Evolutionary conservation across 2,797 vertebrate species (phyloP).

Genomic region (Ctenochaetus hawaiiensis): DNA sequence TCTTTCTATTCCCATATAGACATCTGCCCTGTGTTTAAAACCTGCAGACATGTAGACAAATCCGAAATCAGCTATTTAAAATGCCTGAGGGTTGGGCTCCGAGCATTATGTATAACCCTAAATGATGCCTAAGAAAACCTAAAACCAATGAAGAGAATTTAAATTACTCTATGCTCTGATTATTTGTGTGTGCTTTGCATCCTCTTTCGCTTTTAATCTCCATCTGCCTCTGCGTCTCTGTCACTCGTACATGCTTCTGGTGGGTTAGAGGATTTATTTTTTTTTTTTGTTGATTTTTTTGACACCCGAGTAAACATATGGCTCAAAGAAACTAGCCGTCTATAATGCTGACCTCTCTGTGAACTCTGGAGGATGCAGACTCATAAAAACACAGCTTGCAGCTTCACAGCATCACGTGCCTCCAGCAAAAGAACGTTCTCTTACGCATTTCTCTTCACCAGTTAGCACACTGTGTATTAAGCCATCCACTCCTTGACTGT

Average conservation of each 20-base stretch:
- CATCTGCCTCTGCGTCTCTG: neutral
- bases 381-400: constrained; percentile 67
- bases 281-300: neutral
- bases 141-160: constrained; percentile 20
- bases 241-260: neutral
- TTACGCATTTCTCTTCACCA: constrained; percentile 40
- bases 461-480: constrained; percentile 39
- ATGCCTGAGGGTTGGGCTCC: neutral
- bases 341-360: constrained; percentile 60
- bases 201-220: neutral
- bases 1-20: too few species aligned
- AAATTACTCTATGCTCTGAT: constrained; percentile 19
- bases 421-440: constrained; percentile 49
- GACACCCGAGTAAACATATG: constrained; percentile 39
- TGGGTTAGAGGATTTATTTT: neutral
- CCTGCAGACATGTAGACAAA: neutral
- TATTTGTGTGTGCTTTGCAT: constrained; percentile 9
- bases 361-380: constrained; percentile 61
- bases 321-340: constrained; percentile 41
- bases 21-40: neutral
- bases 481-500: constrained; percentile 29
- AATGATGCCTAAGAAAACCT: constrained; percentile 24
- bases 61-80: neutral
- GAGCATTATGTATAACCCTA: constrained; percentile 9
- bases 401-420: constrained; percentile 45